Percentiles rank a stretch among this genome's conserved stretches.
These are phyloP conservation scores for Rotaria socialis DNA, from an alignment of 2,888 invertebrate genomes.

Conservation along the genomic window DNA sequence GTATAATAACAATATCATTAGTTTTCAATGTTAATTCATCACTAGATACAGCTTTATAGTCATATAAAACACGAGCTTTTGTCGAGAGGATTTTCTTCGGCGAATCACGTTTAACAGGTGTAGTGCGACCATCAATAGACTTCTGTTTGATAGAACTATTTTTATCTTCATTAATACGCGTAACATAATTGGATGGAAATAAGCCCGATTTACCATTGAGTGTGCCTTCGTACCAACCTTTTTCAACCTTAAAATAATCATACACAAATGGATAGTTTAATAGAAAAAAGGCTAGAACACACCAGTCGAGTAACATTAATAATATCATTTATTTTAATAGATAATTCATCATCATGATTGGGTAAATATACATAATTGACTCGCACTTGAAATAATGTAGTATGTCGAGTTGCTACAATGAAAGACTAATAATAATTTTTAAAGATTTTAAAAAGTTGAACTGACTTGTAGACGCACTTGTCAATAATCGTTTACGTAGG, in stretches of 20 bases:
- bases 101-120: background rate
- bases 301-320: conserved; percentile 71
- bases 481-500: background rate
- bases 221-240: conserved; percentile 72
- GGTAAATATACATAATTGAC: conserved; percentile 69
- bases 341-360: conserved; percentile 85
- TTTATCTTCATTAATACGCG: conserved; percentile 55
- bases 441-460: too few species aligned
- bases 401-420: background rate
- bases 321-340: conserved; percentile 77
- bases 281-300: background rate
- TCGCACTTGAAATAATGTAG: conserved; percentile 48
- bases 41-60: conserved; percentile 81
- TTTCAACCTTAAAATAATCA: conserved; percentile 49
- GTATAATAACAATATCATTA: conserved; percentile 79
- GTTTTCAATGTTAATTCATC: conserved; percentile 82
- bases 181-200: conserved; percentile 92
- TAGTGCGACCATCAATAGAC: background rate
- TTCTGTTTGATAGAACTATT: background rate
- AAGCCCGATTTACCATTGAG: conserved; percentile 78
- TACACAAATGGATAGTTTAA: background rate
- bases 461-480: background rate
- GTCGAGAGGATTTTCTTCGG: conserved; percentile 36
- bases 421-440: too few species aligned
- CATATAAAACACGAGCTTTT: conserved; percentile 56